phyloP scores from a whole-genome alignment of 1,140 invertebrate genomes.

The Bombus consobrinus region DNA sequence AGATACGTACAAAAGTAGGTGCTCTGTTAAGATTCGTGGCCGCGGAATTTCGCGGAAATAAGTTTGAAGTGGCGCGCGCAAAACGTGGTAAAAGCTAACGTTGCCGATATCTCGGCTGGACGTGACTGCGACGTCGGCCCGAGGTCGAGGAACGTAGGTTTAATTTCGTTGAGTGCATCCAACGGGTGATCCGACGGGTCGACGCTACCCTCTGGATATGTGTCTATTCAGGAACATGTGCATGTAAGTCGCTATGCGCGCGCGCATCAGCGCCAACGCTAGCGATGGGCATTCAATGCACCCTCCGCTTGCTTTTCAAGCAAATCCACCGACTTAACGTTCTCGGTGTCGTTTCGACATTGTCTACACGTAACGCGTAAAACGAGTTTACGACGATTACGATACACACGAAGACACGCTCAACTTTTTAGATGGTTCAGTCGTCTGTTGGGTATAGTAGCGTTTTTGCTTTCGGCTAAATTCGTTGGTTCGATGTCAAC shows the following conservation, averaged over 20 bases:
- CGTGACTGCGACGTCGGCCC: constrained; percentile 62
- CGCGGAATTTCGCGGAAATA: constrained; percentile 38
- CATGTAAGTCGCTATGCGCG: constrained; percentile 28
- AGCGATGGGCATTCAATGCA: constrained; percentile 39
- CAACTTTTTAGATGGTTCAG: background rate
- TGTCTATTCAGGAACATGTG: constrained; percentile 44
- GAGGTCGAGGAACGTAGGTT: constrained; percentile 73
- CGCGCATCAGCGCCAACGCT: background rate
- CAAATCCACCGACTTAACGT: constrained; percentile 5
- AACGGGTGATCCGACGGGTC: constrained; percentile 71
- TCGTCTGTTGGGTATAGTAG: background rate
- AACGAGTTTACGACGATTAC: background rate
- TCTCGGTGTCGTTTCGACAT: background rate
- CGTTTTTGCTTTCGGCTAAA: background rate
- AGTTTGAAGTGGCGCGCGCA: constrained; percentile 38
- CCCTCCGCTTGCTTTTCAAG: background rate
- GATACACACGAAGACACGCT: background rate
- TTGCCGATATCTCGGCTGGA: constrained; percentile 56
- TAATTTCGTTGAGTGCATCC: constrained; percentile 82
- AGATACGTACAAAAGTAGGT: too few relatives aligned
- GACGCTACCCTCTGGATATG: constrained; percentile 44
- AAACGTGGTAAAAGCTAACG: constrained; percentile 63
- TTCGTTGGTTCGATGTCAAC: too few relatives aligned
- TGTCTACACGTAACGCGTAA: background rate
- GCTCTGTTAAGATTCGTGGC: constrained; percentile 1